Percentiles rank a stretch among this genome's conserved stretches.
Conservation (phyloP, 2,888 invertebrate species). For the Anoplius nigerrimus region DNA sequence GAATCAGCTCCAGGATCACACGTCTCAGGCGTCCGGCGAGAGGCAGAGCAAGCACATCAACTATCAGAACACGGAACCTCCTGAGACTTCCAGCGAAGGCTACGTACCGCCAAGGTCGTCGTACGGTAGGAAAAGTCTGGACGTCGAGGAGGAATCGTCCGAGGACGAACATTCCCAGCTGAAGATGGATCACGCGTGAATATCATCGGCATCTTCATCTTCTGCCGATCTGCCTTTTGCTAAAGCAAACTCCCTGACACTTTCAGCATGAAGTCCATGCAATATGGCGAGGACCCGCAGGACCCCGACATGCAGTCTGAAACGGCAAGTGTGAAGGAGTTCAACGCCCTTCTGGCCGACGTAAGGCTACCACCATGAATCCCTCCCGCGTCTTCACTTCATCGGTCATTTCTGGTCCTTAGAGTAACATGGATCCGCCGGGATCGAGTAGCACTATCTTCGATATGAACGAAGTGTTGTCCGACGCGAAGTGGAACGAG, state of each 20-base stretch:
- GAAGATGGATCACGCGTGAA: not conserved
- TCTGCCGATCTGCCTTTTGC: too few species aligned
- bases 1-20: too few species aligned
- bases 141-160: not conserved
- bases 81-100: not conserved
- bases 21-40: too few species aligned
- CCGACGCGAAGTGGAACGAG: slow-evolving; percentile 59
- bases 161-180: slow-evolving; percentile 6
- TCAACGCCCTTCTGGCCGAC: slow-evolving; percentile 33
- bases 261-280: too few species aligned
- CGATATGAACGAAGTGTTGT: slow-evolving; percentile 56
- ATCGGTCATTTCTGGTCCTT: not conserved
- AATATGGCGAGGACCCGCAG: not conserved
- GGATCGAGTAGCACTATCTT: slow-evolving; percentile 49
- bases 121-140: not conserved
- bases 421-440: not conserved
- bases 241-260: too few species aligned
- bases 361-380: not conserved
- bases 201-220: too few species aligned
- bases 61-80: slow-evolving; percentile 6
- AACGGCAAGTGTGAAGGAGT: slow-evolving; percentile 52
- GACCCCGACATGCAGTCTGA: slow-evolving; percentile 17
- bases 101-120: not conserved
- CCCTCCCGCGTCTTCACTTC: too few species aligned
- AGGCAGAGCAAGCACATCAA: too few species aligned